These are phyloP conservation scores for Sebastes oblongus DNA, from an alignment of 2,797 vertebrate genomes.

Conservation along the genomic window DNA sequence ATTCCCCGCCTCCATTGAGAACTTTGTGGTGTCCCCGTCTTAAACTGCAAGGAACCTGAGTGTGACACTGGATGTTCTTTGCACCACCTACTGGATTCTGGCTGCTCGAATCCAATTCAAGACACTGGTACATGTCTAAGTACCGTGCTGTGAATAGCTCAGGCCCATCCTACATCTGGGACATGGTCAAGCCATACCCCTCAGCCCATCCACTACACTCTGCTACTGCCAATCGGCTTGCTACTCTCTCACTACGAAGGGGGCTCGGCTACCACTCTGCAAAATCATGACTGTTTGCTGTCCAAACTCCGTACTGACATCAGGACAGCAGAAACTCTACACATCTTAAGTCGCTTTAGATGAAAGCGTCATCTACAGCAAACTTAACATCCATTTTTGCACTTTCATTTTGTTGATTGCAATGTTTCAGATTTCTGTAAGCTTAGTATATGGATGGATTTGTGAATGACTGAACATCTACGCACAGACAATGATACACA, in stretches of 20 bases:
- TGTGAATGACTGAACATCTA: not conserved
- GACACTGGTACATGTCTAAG: not conserved
- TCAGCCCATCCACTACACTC: not conserved
- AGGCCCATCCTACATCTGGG: not conserved
- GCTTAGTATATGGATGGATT: not conserved
- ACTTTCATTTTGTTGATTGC: not conserved
- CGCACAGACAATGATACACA: not conserved
- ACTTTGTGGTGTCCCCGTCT: no score
- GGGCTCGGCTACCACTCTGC: not conserved
- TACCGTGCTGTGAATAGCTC: not conserved
- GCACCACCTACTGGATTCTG: not conserved
- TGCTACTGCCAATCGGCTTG: not conserved
- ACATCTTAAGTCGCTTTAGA: not conserved
- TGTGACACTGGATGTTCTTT: not conserved
- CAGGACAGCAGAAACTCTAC: not conserved
- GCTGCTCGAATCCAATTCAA: not conserved
- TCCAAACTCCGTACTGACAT: not conserved
- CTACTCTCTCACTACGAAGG: not conserved
- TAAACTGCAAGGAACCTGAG: not conserved
- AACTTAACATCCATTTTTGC: not conserved
- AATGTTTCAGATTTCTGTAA: not conserved
- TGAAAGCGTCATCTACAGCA: not conserved
- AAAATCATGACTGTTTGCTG: not conserved
- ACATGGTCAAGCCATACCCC: not conserved
- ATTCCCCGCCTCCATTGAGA: no score